Evolutionary conservation across 2,888 invertebrate species (phyloP), one percentile per base, ranked within the genome.

Genomic region (Odontocolon sp.): DNA sequence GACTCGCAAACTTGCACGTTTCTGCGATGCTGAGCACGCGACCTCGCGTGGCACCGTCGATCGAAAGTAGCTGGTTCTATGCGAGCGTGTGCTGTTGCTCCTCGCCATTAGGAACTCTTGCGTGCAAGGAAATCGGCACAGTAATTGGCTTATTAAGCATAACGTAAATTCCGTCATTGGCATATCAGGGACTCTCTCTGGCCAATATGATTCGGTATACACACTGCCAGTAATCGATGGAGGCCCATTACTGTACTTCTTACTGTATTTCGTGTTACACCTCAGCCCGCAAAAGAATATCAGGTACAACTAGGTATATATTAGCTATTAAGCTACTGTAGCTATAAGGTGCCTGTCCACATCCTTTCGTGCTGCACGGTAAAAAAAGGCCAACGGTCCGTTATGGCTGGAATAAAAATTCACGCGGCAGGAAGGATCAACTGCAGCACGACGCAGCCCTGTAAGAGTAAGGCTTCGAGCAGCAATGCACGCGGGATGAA

Each of bases 11-110:
- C 57, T 72, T 63, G 77, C 68, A 68, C 67, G 72, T 47, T 66
- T 40, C 67, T 47, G 50, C 61, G 66, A 56, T 61, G 69, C 54
- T 52, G n/a, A 77, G 83, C 84, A 86, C 84, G 85, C 85, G 83
- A 87, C 82, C 82, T 86, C 82, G 85, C 85, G 83, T 86, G 85
- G 82, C 63, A 80, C 78, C 61, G 66, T 61, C 80, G 82, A 84
- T 84, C 82, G 83, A 83, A 84, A 82, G 83, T 80, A 79, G 69
- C 67, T 67, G 61, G 59, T 45, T 3, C n/a, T n/a, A 5, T 28
- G 18, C 42, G 40, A 59, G 40, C 14, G 18, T 28, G 42, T 28
- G 36, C 26, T 9, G 9, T 16, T 14, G 59, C 63, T 69, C 72
- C 71, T 72, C 68, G 63, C 54, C 3, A 14, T 36, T 14, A 68